Evolutionary conservation across 1,140 invertebrate genomes (phyloP).

Genomic region (Pogonus chalceus): DNA sequence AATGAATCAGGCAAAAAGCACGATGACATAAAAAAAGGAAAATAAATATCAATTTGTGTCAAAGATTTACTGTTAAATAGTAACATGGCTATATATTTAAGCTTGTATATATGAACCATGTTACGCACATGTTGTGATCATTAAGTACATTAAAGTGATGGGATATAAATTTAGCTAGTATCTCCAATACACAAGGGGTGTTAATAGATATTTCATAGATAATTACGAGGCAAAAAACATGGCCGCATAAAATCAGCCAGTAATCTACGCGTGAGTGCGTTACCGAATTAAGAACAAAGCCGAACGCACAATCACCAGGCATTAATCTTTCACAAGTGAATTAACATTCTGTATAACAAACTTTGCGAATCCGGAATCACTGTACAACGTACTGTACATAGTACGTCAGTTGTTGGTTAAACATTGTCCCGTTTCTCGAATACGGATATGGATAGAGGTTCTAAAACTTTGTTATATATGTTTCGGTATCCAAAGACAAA

Average conservation of each 20-base stretch:
- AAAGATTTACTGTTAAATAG: too few species aligned
- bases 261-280: background rate
- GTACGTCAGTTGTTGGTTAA: background rate
- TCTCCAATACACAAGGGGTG: background rate
- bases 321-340: conserved; percentile 7
- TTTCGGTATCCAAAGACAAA: too few species aligned
- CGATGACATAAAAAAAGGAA: too few species aligned
- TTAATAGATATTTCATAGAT: conserved; percentile 7
- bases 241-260: background rate
- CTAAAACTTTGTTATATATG: too few species aligned
- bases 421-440: too few species aligned
- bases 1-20: too few species aligned
- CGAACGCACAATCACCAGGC: background rate
- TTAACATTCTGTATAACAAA: conserved; percentile 1
- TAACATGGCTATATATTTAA: too few species aligned
- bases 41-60: too few species aligned
- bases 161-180: background rate
- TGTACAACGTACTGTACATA: background rate
- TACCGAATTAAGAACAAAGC: conserved; percentile 4
- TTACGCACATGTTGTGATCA: background rate
- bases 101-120: too few species aligned
- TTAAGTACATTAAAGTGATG: background rate
- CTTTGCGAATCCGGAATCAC: background rate
- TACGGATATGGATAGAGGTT: too few species aligned
- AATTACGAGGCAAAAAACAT: background rate